Evolutionary conservation across 2,113 vertebrate species (phyloP).

Genomic region (Brachyhypopomus occidentalis): DNA sequence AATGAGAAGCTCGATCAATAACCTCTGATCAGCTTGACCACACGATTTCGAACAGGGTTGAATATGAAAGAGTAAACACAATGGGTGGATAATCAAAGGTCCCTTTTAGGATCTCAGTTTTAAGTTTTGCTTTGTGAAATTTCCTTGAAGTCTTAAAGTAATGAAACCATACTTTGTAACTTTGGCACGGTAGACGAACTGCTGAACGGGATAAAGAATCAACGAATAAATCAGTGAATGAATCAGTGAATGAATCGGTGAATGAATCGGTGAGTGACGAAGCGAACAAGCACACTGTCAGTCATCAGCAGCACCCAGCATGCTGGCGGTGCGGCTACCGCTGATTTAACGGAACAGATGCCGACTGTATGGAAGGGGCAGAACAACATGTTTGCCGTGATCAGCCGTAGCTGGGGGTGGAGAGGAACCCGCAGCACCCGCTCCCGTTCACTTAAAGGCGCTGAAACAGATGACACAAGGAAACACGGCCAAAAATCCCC

Average conservation of each 20-base stretch:
- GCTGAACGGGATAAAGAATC: neutral
- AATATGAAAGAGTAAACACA: neutral
- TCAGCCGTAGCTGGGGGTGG: neutral
- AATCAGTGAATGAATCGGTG: neutral
- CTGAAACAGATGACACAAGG: slow-evolving; percentile 37
- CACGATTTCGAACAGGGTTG: neutral
- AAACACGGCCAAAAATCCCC: slow-evolving; percentile 43
- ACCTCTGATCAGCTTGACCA: neutral
- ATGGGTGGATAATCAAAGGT: neutral
- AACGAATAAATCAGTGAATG: neutral
- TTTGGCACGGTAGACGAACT: neutral
- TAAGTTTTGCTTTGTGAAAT: neutral
- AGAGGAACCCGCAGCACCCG: neutral
- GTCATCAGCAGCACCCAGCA: slow-evolving; percentile 1
- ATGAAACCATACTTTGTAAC: neutral
- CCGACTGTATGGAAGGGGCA: neutral
- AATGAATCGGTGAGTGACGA: neutral
- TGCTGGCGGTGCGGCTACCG: neutral
- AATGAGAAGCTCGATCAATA: neutral
- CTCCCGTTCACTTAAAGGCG: slow-evolving; percentile 32
- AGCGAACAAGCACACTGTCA: neutral
- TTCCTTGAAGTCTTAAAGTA: neutral
- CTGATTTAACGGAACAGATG: slow-evolving; percentile 33
- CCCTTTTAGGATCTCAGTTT: neutral
- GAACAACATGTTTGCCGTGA: neutral